These are phyloP conservation scores for Salvelinus namaycush DNA, from an alignment of 2,113 vertebrate genomes.

Conservation along the genomic window DNA sequence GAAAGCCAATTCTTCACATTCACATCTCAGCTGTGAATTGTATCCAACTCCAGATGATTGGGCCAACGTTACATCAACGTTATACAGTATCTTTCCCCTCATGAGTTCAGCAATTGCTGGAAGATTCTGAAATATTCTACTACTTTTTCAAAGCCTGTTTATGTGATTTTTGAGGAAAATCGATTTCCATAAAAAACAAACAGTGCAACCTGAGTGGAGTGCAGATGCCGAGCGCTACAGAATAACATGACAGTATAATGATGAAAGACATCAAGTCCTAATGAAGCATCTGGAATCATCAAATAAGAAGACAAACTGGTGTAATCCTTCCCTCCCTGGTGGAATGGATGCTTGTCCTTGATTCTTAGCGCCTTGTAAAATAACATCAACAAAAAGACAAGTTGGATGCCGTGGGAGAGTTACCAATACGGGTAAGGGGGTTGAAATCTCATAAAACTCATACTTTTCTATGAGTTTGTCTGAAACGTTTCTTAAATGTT, in stretches of 20 bases:
- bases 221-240: conserved; percentile 62
- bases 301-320: conserved; percentile 61
- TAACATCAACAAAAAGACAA: background rate
- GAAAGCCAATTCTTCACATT: conserved; percentile 24
- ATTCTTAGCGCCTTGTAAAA: conserved; percentile 36
- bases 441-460: background rate
- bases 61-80: conserved; percentile 8
- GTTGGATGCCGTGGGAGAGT: conserved; percentile 28
- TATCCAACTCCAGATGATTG: conserved; percentile 27
- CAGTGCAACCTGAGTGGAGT: conserved; percentile 44
- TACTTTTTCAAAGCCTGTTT: conserved; percentile 50
- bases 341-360: conserved; percentile 55
- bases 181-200: conserved; percentile 73
- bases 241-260: conserved; percentile 72
- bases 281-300: conserved; percentile 70
- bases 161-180: conserved; percentile 60
- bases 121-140: background rate
- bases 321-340: conserved; percentile 37
- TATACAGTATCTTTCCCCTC: conserved; percentile 32
- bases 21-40: conserved; percentile 27
- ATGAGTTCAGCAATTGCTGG: conserved; percentile 34
- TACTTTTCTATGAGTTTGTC: background rate
- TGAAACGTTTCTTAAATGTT: conserved; percentile 21
- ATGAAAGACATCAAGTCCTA: conserved; percentile 68
- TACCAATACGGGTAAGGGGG: conserved; percentile 13